Evolutionary conservation across 2,888 invertebrate species (phyloP).

Genomic region (Pyrocoelia pectoralis): DNA sequence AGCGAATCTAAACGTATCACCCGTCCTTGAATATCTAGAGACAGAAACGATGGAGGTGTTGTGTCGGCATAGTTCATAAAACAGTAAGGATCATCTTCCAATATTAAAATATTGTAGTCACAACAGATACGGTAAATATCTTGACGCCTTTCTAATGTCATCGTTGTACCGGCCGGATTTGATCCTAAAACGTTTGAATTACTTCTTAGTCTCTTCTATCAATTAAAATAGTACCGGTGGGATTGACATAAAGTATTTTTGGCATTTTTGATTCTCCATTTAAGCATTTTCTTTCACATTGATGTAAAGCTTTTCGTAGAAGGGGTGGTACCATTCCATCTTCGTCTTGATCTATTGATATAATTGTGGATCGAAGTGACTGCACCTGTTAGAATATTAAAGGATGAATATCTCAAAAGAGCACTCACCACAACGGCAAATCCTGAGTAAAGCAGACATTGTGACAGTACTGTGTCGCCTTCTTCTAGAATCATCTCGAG

Average conservation of each 20-base stretch:
- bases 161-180: conserved; percentile 78
- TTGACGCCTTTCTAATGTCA: conserved; percentile 71
- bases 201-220: neutral
- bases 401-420: neutral
- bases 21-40: conserved; percentile 77
- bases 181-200: conserved; percentile 59
- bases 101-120: conserved; percentile 76
- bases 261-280: conserved; percentile 66
- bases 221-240: conserved; percentile 60
- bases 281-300: conserved; percentile 59
- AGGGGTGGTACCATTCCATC: conserved; percentile 71
- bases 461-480: conserved; percentile 75
- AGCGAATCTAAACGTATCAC: conserved; percentile 81
- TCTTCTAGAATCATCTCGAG: conserved; percentile 75
- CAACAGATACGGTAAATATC: conserved; percentile 79
- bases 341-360: conserved; percentile 75
- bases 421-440: conserved; percentile 70
- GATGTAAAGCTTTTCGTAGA: conserved; percentile 66
- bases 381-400: conserved; percentile 65
- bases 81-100: conserved; percentile 87
- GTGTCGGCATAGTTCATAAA: conserved; percentile 74
- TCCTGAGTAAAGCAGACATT: conserved; percentile 76
- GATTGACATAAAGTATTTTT: conserved; percentile 75
- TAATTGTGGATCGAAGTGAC: conserved; percentile 70
- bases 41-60: conserved; percentile 72